These are phyloP conservation scores for Philonicus albiceps DNA, from an alignment of 2,888 invertebrate species.

Conservation along the genomic window DNA sequence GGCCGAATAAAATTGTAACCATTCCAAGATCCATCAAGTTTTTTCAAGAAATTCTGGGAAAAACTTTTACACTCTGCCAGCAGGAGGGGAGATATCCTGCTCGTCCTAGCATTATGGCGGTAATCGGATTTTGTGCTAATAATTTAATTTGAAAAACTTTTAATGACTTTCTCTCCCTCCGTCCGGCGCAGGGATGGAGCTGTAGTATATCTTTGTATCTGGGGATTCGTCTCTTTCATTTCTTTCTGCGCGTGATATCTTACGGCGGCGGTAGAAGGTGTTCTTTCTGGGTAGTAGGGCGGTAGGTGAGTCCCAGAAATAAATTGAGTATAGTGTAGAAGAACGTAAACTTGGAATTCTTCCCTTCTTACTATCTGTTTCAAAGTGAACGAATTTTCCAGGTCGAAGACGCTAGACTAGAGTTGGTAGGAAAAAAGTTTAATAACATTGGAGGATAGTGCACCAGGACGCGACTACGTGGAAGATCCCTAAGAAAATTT, in stretches of 20 bases:
- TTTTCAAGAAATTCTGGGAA: conserved; percentile 17
- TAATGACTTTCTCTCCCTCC: conserved; percentile 48
- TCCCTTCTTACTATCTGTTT: conserved; percentile 17
- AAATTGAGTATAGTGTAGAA: not conserved
- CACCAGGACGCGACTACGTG: not conserved
- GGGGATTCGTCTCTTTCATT: not conserved
- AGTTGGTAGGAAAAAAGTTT: conserved; percentile 33
- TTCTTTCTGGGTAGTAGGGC: not conserved
- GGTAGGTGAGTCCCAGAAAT: not conserved
- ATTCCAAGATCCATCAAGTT: conserved; percentile 34
- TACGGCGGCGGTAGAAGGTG: not conserved
- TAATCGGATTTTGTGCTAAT: conserved; percentile 50
- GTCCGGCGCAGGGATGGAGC: not conserved
- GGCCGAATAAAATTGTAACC: conserved; percentile 32
- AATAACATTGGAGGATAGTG: conserved; percentile 21
- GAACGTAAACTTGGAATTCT: conserved; percentile 4
- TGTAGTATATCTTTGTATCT: not conserved
- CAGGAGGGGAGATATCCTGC: conserved; percentile 10
- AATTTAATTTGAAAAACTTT: conserved; percentile 51
- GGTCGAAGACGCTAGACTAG: conserved; percentile 31
- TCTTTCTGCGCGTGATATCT: not conserved
- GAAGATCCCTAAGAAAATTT: not conserved
- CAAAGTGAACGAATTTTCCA: conserved; percentile 31
- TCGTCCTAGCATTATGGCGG: conserved; percentile 34
- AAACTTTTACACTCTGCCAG: conserved; percentile 14